Evolutionary conservation across 2,797 vertebrate genomes (phyloP).

Genomic region (Cygnus olor): DNA sequence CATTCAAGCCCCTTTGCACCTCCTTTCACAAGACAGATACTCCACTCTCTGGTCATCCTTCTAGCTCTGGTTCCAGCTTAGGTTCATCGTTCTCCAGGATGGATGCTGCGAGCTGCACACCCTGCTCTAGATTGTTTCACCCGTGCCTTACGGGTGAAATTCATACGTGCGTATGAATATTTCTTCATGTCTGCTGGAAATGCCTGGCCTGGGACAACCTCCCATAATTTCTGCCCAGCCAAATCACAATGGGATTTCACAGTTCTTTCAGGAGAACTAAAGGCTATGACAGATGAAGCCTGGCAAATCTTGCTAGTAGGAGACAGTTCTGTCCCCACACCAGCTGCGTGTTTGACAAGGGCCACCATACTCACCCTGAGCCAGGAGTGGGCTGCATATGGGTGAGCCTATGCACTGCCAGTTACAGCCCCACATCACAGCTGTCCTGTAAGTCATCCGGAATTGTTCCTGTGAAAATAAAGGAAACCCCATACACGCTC

Average conservation of each 20-base stretch:
- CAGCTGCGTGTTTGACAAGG: neutral
- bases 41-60: neutral
- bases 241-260: neutral
- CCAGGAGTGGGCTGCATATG: fast-evolving
- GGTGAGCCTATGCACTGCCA: fast-evolving
- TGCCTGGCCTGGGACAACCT: neutral
- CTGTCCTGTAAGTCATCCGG: neutral
- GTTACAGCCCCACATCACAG: neutral
- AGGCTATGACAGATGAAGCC: neutral
- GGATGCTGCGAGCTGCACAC: neutral
- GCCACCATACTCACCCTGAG: neutral
- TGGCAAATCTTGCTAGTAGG: neutral
- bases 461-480: neutral
- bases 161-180: neutral
- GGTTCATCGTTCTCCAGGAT: neutral
- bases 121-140: neutral
- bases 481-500: neutral
- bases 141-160: fast-evolving
- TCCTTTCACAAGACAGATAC: neutral
- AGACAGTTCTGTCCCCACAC: neutral
- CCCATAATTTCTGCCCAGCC: neutral
- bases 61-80: neutral
- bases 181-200: neutral
- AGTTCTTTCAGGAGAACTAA: neutral
- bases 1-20: neutral